These are phyloP conservation scores for Drosophila sp. DNA, from an alignment of 1,140 invertebrate species.

Conservation along the genomic window DNA sequence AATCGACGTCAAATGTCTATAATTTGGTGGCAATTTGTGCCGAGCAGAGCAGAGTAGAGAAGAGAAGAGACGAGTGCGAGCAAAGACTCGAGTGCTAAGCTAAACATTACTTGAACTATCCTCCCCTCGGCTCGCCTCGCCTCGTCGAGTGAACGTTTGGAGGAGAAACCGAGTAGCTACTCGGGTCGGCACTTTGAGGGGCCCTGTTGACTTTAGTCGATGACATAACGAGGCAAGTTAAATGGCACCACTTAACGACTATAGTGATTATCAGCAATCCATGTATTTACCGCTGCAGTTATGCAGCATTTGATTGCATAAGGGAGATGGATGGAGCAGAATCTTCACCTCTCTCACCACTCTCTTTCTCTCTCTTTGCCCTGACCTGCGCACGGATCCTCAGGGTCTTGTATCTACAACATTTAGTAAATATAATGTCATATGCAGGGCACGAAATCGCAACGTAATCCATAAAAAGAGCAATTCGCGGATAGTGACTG, in stretches of 20 bases:
- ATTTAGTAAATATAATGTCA: no score
- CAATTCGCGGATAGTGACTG: slow-evolving; percentile 13
- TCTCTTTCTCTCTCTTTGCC: no score
- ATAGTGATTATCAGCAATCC: slow-evolving; percentile 29
- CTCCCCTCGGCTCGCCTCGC: no score
- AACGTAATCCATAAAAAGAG: slow-evolving; percentile 22
- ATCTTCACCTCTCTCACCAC: slow-evolving; percentile 24
- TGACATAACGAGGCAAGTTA: slow-evolving; percentile 33
- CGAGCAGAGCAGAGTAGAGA: no score
- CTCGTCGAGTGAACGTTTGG: slow-evolving; percentile 11
- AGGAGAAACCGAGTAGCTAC: no score
- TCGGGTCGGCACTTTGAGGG: slow-evolving; percentile 6
- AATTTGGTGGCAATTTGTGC: slow-evolving; percentile 43
- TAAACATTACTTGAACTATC: slow-evolving; percentile 49
- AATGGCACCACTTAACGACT: slow-evolving; percentile 30
- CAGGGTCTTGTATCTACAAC: slow-evolving; percentile 18
- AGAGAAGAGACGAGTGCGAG: no score
- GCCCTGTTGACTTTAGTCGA: slow-evolving; percentile 32
- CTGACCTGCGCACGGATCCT: neutral
- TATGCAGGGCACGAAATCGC: slow-evolving; percentile 45
- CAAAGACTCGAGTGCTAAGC: slow-evolving; percentile 35
- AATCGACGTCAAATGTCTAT: slow-evolving; percentile 39
- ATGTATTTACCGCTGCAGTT: slow-evolving; percentile 9
- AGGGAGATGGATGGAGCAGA: slow-evolving; percentile 3
- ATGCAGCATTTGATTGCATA: slow-evolving; percentile 14